Percentiles rank a stretch among this genome's conserved stretches.
Evolutionary conservation across 2,888 invertebrate genomes (phyloP).

Genomic region (Aricia artaxerxes): DNA sequence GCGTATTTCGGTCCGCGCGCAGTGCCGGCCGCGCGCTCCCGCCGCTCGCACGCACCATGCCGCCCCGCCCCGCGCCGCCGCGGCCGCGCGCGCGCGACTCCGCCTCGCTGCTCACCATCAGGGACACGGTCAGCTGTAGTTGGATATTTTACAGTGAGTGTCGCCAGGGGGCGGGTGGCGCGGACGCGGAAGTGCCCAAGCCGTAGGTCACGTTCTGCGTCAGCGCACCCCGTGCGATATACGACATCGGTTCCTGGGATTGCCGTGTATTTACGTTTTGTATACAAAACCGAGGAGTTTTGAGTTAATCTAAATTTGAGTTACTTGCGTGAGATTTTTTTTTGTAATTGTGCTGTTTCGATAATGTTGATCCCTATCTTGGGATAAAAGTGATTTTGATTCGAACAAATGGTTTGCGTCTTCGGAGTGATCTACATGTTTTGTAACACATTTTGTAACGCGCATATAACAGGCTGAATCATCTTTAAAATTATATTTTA

Average conservation of each 20-base stretch:
- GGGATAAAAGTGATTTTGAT: background rate
- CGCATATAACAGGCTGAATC: slow-evolving; percentile 23
- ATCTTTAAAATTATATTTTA: slow-evolving; percentile 29
- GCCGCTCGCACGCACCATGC: slow-evolving; percentile 68
- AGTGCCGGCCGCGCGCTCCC: slow-evolving; percentile 70
- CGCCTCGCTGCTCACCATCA: slow-evolving; percentile 80
- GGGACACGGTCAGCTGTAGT: slow-evolving; percentile 86
- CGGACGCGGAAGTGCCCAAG: slow-evolving; percentile 45
- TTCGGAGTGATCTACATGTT: background rate
- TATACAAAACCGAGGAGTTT: background rate
- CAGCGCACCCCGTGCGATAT: slow-evolving; percentile 41
- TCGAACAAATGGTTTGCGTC: background rate
- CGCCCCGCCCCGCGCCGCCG: slow-evolving; percentile 71
- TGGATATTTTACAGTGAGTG: slow-evolving; percentile 88
- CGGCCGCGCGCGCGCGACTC: slow-evolving; percentile 79
- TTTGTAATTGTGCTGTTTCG: background rate
- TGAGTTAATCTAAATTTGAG: background rate
- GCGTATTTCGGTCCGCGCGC: slow-evolving; percentile 70
- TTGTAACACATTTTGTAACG: slow-evolving; percentile 20
- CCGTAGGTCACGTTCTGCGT: slow-evolving; percentile 49
- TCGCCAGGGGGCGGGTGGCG: slow-evolving; percentile 47
- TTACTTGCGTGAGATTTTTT: background rate
- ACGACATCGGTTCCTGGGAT: slow-evolving; percentile 26
- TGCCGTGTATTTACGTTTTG: slow-evolving; percentile 24
- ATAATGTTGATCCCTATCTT: background rate